phyloP scores from a whole-genome alignment of 2,797 vertebrate species.

The Pseudochromis fuscus region DNA sequence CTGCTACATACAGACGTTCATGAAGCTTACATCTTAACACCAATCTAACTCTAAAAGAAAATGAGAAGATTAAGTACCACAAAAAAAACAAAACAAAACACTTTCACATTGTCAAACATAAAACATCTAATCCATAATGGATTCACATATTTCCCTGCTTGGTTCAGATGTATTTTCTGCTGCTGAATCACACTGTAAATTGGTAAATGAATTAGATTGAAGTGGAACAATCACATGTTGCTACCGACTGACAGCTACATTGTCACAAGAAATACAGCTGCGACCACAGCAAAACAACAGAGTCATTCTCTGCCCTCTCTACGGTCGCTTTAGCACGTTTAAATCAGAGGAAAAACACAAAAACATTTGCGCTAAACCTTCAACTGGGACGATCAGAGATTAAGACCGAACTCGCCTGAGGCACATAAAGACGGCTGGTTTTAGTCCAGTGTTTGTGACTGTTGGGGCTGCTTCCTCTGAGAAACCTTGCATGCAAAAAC shows the following conservation, averaged over 20 bases:
- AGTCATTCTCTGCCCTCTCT: conserved; percentile 57
- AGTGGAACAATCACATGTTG: conserved; percentile 76
- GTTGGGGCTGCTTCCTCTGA: conserved; percentile 39
- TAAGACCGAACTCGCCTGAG: conserved; percentile 5
- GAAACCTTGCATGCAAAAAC: conserved; percentile 35
- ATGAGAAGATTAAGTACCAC: conserved; percentile 32
- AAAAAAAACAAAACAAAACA: conserved; percentile 9
- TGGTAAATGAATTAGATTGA: conserved; percentile 57
- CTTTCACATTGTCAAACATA: conserved; percentile 70
- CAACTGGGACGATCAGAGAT: conserved; percentile 30
- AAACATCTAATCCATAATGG: conserved; percentile 38
- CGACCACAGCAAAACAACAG: conserved; percentile 67
- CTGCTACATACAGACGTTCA: conserved; percentile 68
- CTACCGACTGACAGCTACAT: conserved; percentile 44
- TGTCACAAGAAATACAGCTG: conserved; percentile 54
- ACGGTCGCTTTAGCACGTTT: conserved; percentile 45
- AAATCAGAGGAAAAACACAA: conserved; percentile 1
- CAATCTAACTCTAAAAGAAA: conserved; percentile 35
- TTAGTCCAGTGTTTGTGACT: conserved; percentile 28
- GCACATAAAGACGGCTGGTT: not conserved
- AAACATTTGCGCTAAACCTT: conserved; percentile 14
- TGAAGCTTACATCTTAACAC: conserved; percentile 42
- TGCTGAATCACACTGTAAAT: conserved; percentile 44
- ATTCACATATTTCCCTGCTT: conserved; percentile 60
- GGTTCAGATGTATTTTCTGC: conserved; percentile 43